These are phyloP conservation scores for Tachysurus fulvidraco DNA, from an alignment of 2,113 vertebrate species.

Conservation along the genomic window DNA sequence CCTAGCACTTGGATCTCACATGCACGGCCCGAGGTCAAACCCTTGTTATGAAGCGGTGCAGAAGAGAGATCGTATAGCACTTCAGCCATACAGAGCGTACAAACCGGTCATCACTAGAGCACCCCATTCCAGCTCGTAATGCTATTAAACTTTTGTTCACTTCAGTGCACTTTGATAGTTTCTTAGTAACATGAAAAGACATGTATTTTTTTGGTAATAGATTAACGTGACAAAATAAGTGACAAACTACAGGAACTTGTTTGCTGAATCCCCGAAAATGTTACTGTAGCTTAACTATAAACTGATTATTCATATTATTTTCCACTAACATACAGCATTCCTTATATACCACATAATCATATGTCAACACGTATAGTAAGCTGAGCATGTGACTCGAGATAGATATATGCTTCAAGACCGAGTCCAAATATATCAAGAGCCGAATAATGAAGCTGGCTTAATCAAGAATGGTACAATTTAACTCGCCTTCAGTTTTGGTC, in stretches of 20 bases:
- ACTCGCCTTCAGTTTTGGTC: neutral
- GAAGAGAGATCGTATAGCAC: conserved; percentile 3
- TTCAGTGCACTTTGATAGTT: neutral
- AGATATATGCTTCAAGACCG: neutral
- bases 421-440: neutral
- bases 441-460: neutral
- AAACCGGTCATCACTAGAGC: neutral
- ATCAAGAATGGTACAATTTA: neutral
- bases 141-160: conserved; percentile 18
- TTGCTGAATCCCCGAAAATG: neutral
- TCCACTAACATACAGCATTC: neutral
- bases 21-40: conserved; percentile 26
- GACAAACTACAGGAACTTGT: neutral
- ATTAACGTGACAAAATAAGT: neutral
- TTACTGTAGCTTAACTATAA: too few relatives aligned
- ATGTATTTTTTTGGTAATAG: neutral
- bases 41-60: neutral
- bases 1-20: conserved; percentile 13
- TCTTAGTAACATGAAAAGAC: neutral
- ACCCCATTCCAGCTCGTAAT: neutral
- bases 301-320: neutral
- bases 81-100: neutral
- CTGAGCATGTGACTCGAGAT: neutral
- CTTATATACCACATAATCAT: neutral
- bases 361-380: neutral